A percentile compares a stretch with the other conserved stretches of the same genome.
phyloP scores from a whole-genome alignment of 2,797 vertebrate genomes.

The Macropus fuliginosus region DNA sequence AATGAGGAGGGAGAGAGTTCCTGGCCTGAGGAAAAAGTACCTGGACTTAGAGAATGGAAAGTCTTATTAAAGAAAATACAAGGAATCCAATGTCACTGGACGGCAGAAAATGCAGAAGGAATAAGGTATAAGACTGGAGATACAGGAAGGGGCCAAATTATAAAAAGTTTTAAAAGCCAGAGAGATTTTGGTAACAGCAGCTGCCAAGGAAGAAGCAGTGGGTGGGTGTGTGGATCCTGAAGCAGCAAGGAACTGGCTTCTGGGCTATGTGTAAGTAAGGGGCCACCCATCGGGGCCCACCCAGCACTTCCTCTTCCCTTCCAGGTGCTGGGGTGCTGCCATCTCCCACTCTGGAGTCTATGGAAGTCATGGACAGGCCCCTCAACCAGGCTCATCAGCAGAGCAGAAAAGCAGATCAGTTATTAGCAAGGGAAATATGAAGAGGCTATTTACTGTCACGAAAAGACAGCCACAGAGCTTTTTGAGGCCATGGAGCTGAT shows the following conservation, averaged over 20 bases:
- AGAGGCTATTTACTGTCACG: conserved; percentile 93
- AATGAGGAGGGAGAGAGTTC: not conserved
- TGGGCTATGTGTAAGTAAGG: not conserved
- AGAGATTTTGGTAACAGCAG: not conserved
- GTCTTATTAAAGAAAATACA: not conserved
- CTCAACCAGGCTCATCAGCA: conserved; percentile 96
- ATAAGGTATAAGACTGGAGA: not conserved
- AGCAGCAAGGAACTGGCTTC: not conserved
- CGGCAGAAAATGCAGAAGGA: not conserved
- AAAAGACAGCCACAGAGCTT: conserved; percentile 90
- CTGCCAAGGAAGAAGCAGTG: not conserved
- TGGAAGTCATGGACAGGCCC: conserved; percentile 94
- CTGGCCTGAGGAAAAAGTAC: not conserved
- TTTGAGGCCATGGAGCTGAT: not conserved
- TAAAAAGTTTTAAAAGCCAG: not conserved
- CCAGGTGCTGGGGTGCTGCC: conserved; percentile 68
- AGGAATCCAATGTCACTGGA: not conserved
- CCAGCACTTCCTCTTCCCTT: not conserved
- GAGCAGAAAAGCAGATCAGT: conserved; percentile 92
- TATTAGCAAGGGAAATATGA: conserved; percentile 91
- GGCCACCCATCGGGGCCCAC: not conserved
- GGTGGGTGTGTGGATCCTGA: not conserved
- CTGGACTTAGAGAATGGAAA: not conserved
- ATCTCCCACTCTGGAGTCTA: conserved; percentile 82
- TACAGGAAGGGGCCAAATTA: not conserved